Evolutionary conservation across 2,113 vertebrate species (phyloP), one percentile per base, ranked within the genome.

Genomic region (Anas platyrhynchos): DNA sequence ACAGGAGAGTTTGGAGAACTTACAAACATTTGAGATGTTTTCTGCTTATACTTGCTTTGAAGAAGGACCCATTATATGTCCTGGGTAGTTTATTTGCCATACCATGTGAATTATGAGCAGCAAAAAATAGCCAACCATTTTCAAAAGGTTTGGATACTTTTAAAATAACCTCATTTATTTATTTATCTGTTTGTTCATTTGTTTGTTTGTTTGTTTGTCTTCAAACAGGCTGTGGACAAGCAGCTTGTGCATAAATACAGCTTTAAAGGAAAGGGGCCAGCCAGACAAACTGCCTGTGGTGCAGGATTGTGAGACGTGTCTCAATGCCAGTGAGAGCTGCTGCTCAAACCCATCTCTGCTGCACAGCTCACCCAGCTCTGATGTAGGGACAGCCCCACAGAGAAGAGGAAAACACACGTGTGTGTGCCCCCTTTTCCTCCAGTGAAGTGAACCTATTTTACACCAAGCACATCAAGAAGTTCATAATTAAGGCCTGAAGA

Each of bases 301-400:
- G 6, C 50, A n/a, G 32, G n/a, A 14, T 17, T 15, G 11, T 54
- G 43, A 59, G 15, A 4, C 59, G 12, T 0, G 0, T 9, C 41
- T 41, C 41, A 6, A 3, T 48, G 41, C 31, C 41, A 1, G 7
- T 11, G 11, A 71, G 32, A 62, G 27, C 34, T 71, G 26, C 14
- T 62, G 16, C 32, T 82, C 66, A 67, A 63, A 63, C 34, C 20
- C 11, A 1, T 32, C 56, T 67, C 65, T 5, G 62, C 13, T 32
- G 23, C 25, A 14, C 9, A 73, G 31, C 10, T 27, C 21, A 18
- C 11, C 27, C 21, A 18, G 26, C 48, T 66, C 25, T 41, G 34
- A 29, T n/a, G 6, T 7, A 77, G 50, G 29, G 17, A 36, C 1
- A 2, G 17, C 38, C 52, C 16, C n/a, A 13, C 27, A 74, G 16